A percentile compares a stretch with the other conserved stretches of the same genome.
These are phyloP conservation scores for Hippocampus comes DNA, from an alignment of 2,113 vertebrate genomes.

Conservation along the genomic window DNA sequence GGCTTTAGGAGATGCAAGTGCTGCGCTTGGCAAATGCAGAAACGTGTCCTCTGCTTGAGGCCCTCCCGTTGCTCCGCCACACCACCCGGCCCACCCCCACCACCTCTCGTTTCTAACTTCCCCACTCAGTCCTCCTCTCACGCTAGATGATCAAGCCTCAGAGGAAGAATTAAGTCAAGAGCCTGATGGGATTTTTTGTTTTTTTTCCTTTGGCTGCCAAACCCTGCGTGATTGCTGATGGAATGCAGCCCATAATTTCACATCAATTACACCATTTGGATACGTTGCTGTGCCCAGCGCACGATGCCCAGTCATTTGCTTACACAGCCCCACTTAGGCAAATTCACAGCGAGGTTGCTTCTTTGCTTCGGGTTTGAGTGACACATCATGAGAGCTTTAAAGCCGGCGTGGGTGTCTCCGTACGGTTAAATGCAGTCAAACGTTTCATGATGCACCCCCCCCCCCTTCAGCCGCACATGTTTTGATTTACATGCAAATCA, in stretches of 20 bases:
- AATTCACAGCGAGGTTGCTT: neutral
- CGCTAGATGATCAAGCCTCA: constrained; percentile 54
- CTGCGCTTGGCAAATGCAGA: constrained; percentile 37
- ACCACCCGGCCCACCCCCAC: constrained; percentile 3
- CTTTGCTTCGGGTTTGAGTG: constrained; percentile 1
- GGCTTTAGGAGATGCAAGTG: constrained; percentile 47
- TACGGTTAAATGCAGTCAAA: neutral
- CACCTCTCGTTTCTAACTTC: constrained; percentile 9
- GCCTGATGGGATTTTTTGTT: constrained; percentile 22
- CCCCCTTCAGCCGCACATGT: neutral
- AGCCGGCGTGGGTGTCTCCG: neutral
- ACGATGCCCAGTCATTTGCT: constrained; percentile 31
- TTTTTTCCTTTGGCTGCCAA: constrained; percentile 29
- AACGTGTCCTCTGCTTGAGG: constrained; percentile 22
- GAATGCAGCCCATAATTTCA: constrained; percentile 43
- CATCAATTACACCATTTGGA: constrained; percentile 50
- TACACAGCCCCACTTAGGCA: constrained; percentile 4
- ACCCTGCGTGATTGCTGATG: constrained; percentile 45
- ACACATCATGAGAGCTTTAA: neutral
- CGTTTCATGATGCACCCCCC: neutral
- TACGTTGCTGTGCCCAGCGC: constrained; percentile 23
- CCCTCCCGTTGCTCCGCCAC: constrained; percentile 1
- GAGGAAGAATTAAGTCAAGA: constrained; percentile 55
- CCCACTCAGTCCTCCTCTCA: constrained; percentile 39
- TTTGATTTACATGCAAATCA: neutral